Conservation (phyloP, 1,140 invertebrate genomes). For the Lasioglossum albipes region DNA sequence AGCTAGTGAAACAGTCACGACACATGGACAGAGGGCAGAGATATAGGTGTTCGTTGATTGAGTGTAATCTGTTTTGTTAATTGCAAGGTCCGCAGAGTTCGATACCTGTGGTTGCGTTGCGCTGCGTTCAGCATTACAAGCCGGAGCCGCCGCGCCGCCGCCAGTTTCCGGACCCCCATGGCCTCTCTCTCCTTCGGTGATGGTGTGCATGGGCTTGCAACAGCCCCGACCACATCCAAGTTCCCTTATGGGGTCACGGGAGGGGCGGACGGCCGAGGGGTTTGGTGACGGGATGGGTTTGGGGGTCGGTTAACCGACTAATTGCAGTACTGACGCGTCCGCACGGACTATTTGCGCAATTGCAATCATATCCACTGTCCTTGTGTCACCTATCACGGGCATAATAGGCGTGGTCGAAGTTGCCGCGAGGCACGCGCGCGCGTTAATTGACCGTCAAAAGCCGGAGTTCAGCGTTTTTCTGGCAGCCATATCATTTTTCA, state of each 20-base stretch:
- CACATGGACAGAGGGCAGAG: slow-evolving; percentile 19
- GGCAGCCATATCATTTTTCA: slow-evolving; percentile 54
- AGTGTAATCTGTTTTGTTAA: slow-evolving; percentile 78
- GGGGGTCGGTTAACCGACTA: slow-evolving; percentile 73
- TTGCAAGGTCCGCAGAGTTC: slow-evolving; percentile 73
- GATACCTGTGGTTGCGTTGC: slow-evolving; percentile 71
- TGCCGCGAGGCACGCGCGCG: background rate
- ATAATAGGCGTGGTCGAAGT: slow-evolving; percentile 31
- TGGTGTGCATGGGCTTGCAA: slow-evolving; percentile 30
- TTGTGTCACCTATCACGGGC: slow-evolving; percentile 39
- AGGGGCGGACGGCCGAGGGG: slow-evolving; percentile 6
- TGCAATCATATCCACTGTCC: slow-evolving; percentile 64
- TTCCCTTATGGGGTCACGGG: slow-evolving; percentile 27
- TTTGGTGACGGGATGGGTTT: slow-evolving; percentile 33
- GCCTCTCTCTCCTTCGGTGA: slow-evolving; percentile 34
- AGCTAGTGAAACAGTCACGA: slow-evolving; percentile 49
- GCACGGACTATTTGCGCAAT: slow-evolving; percentile 70
- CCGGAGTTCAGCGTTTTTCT: slow-evolving; percentile 43
- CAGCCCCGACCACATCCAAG: slow-evolving; percentile 48
- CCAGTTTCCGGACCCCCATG: slow-evolving; percentile 4
- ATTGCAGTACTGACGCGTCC: slow-evolving; percentile 73
- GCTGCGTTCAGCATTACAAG: slow-evolving; percentile 68
- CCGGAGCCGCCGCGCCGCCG: slow-evolving; percentile 10
- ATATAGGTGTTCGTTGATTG: slow-evolving; percentile 73
- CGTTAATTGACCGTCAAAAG: slow-evolving; percentile 45